Evolutionary conservation across 1,140 invertebrate genomes (phyloP).

Genomic region (Leptoteleia sp.): DNA sequence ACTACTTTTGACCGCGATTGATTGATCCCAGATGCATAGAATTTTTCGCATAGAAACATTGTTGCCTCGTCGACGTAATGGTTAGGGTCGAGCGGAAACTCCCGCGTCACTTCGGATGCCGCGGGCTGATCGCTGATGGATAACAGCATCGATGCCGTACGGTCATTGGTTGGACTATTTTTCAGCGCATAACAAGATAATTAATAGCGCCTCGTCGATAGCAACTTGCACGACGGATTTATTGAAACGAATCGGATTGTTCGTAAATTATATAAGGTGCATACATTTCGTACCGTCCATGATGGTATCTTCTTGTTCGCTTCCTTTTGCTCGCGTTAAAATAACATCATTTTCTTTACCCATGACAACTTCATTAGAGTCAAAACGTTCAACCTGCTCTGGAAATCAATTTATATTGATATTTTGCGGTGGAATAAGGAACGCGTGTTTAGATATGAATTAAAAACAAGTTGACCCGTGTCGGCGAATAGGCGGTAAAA

Average conservation of each 20-base stretch:
- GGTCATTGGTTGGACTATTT: neutral
- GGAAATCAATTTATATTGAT: no score
- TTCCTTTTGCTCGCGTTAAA: no score
- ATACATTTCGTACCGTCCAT: no score
- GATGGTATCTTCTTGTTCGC: no score
- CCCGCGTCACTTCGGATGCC: constrained; percentile 1
- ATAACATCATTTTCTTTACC: no score
- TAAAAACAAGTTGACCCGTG: no score
- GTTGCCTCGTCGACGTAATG: constrained; percentile 1
- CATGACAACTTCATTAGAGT: no score
- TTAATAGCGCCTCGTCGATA: constrained; percentile 16
- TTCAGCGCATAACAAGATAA: constrained; percentile 3
- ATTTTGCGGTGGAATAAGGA: no score
- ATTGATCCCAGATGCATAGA: constrained; percentile 42
- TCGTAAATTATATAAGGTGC: no score
- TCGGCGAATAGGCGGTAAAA: no score
- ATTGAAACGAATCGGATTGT: neutral
- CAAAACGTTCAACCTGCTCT: no score
- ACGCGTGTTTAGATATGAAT: no score
- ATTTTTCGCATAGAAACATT: constrained; percentile 17
- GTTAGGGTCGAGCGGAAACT: constrained; percentile 3
- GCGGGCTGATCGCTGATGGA: neutral
- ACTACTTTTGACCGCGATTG: constrained; percentile 58
- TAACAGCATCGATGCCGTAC: neutral
- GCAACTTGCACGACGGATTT: constrained; percentile 10